Evolutionary conservation across 2,113 vertebrate genomes (phyloP).

Genomic region (Melanerpes aurifrons): DNA sequence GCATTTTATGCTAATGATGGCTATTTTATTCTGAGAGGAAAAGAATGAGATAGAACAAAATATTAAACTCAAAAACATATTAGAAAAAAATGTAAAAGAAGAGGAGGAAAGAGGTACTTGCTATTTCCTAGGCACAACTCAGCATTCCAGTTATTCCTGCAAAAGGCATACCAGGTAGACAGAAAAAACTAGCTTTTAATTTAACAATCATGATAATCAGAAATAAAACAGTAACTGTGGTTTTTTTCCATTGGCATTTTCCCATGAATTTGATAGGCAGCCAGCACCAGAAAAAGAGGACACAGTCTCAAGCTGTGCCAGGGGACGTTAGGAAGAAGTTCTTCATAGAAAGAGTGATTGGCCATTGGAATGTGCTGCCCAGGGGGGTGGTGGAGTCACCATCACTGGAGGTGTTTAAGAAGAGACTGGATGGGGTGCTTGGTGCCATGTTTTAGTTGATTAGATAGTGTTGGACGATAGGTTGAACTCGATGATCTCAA

Average conservation of each 20-base stretch:
- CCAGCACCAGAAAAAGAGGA: no score
- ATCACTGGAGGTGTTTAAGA: no score
- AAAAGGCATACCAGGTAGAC: background rate
- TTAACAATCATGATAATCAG: background rate
- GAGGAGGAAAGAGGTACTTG: background rate
- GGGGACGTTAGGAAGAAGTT: no score
- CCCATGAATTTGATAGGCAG: background rate
- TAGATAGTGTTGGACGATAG: no score
- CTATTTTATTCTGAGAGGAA: background rate
- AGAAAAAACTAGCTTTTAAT: background rate
- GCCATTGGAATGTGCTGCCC: no score
- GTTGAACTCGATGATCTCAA: no score
- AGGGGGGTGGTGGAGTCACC: no score
- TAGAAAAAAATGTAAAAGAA: accelerated
- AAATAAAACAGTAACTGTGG: background rate
- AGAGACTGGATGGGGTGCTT: no score
- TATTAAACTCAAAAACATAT: background rate
- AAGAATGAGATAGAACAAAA: background rate
- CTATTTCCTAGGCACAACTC: background rate
- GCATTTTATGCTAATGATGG: background rate
- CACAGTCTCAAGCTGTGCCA: no score
- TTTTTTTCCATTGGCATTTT: background rate
- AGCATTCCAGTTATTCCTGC: background rate
- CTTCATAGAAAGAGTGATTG: no score
- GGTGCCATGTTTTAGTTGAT: no score